phyloP scores from a whole-genome alignment of 2,113 vertebrate genomes.

The Thamnophis sirtalis region DNA sequence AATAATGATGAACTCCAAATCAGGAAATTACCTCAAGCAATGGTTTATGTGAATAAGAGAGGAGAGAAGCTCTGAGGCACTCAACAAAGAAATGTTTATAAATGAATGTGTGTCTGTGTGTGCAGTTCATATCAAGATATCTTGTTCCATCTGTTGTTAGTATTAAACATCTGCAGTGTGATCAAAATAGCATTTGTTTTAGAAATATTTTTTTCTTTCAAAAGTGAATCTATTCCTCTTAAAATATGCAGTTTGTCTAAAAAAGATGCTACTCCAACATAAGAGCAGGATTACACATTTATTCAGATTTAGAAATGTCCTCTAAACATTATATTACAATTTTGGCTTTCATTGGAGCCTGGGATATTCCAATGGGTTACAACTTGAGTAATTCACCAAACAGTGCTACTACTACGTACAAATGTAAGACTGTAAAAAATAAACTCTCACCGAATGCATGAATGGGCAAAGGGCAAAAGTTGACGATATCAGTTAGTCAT shows the following conservation, averaged over 20 bases:
- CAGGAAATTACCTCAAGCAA: not conserved
- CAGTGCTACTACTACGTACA: not conserved
- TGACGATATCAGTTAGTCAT: not conserved
- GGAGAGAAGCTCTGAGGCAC: not conserved
- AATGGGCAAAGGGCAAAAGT: not conserved
- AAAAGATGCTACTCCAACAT: constrained; percentile 3
- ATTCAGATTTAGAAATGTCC: not conserved
- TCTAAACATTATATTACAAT: not conserved
- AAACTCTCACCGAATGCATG: not conserved
- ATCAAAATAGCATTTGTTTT: not conserved
- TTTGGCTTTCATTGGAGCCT: not conserved
- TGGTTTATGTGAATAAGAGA: not conserved
- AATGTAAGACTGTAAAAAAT: not conserved
- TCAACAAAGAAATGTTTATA: not conserved
- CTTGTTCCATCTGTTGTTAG: not conserved
- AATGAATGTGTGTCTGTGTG: not conserved
- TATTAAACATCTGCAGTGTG: not conserved
- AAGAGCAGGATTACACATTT: not conserved
- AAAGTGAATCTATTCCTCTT: not conserved
- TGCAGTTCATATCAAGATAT: not conserved
- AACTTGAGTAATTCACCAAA: not conserved
- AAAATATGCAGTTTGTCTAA: not conserved
- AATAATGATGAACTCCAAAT: not conserved
- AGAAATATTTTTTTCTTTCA: not conserved
- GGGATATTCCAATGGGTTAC: not conserved